Base-by-base conservation (phyloP, 2,888 invertebrate species). In the Prionchulus punctatus region DNA sequence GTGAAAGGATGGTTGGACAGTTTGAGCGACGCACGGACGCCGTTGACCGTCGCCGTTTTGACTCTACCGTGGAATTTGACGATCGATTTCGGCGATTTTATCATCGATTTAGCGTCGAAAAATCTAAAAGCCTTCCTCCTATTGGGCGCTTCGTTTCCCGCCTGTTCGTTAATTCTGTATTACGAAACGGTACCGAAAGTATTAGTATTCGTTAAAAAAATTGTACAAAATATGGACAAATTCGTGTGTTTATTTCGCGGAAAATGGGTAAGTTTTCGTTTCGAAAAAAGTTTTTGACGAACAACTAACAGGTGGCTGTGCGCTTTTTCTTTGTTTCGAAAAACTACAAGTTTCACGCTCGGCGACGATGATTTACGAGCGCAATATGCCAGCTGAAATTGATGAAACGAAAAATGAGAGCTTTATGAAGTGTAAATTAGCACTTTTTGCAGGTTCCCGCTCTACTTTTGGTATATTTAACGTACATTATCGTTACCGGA, bases 1-100 rank as follows among this genome's bases (percentile, higher is more conserved):
- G 77, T 88, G 25, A 81, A 84, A 64, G 78, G 80, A 62, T 91
- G 90, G 89, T 82, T 56, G 2, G 42, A 55, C 43, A 4, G 23
- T 2, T 27, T 53, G 30, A 23, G 25, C 27, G 2, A 57, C 0
- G 66, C 71, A 1, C 67, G 69, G 1, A 73, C 74, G 1, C 75
- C 75, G 1, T 66, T 77, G 49, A 63, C 68, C 7, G 62, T 75
- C 1, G 73, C 73, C 2, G 56, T 71, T 18, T 63, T 68, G 12
- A 59, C 62, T 31, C 57, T 74, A 54, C 91, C 91, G 1, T 66
- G 88, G 23, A 82, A 83, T 70, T 4, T 56, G 21, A 4, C 30
- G 21, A 27, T 25, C 27, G 48, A 36, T 26, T 26, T 54, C 28
- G 56, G 56, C 2, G 56, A 56, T 36, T 30, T 26, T 36, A 54